A percentile compares a stretch with the other conserved stretches of the same genome.
These are phyloP conservation scores for Castor canadensis DNA, from an alignment of 2,113 vertebrate species.

Conservation along the genomic window DNA sequence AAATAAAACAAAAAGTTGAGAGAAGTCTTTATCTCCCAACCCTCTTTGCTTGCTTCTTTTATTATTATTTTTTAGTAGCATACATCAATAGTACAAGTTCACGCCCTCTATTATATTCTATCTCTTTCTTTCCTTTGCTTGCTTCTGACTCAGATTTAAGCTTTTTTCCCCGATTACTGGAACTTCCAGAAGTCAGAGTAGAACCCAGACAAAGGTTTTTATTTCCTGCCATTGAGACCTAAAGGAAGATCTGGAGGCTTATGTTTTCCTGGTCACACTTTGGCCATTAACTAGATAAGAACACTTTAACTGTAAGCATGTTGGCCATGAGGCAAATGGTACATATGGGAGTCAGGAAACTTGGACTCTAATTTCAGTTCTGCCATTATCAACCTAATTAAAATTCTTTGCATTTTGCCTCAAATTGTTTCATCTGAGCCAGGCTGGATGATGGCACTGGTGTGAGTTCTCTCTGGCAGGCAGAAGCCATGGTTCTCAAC, in stretches of 20 bases:
- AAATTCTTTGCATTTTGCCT: constrained; percentile 64
- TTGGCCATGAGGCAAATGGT: constrained; percentile 42
- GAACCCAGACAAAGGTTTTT: background rate
- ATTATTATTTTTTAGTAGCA: too few relatives aligned
- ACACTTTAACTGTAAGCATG: constrained; percentile 41
- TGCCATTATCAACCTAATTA: constrained; percentile 66
- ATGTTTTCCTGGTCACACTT: background rate
- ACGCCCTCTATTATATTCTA: too few relatives aligned
- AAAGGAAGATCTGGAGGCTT: background rate
- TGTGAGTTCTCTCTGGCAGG: constrained; percentile 13
- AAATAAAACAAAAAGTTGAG: background rate
- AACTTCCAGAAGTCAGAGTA: background rate
- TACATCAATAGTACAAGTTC: too few relatives aligned
- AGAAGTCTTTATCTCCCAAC: background rate
- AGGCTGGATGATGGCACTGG: constrained; percentile 28
- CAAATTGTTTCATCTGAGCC: constrained; percentile 56
- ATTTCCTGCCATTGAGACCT: background rate
- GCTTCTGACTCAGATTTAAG: background rate
- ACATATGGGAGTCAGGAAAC: constrained; percentile 48
- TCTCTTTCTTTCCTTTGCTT: too few relatives aligned
- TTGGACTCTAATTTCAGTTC: constrained; percentile 61
- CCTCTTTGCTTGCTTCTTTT: background rate
- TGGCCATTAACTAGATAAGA: constrained; percentile 8
- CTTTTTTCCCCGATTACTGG: background rate
- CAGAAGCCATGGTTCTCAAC: background rate